Base-by-base conservation (phyloP, 2,797 vertebrate genomes). In the Phoebastria nigripes region DNA sequence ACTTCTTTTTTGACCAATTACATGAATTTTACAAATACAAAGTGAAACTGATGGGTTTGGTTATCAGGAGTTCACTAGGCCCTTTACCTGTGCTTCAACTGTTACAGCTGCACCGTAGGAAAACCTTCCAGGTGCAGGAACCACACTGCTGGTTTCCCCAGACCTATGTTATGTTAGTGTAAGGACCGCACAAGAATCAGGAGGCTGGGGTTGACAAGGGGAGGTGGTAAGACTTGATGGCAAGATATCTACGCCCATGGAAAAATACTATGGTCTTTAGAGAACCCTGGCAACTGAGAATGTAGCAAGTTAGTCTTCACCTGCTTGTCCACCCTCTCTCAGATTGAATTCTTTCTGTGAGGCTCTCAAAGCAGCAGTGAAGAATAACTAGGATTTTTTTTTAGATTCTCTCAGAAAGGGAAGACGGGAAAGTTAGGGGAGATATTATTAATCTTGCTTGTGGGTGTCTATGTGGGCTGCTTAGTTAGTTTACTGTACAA, bases 381-480 rank as follows among this genome's bases (percentile, higher is more conserved):
- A 92, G 26, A 82, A 54, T 70, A 83, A 33, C 44, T 74, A 47
- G 47, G 7, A 15, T 12, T 19, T 62, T 73, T 86, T 77, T 87
- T 76, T 58, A 79, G 47, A 47, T 71, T 61, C 2, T 62, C 13
- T 85, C 52, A 70, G 37, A 84, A 80, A 72, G 31, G 33, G 19
- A 94, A 92, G 16, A 79, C 10, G 41, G 20, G n/a, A 73, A 65
- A 20, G 31, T 78, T 62, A 69, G 24, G 14, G 55, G 22, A 78
- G 71, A 77, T 92, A 89, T 66, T 91, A 88, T 78, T 90, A 89
- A 82, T 82, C 66, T 90, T 70, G 8, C n/a, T 73, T 79, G 81
- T 82, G 78, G 67, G 87, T 93, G 74, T 94, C 59, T 91, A 12
- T 61, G 78, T 92, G 44, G 87, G 71, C 41, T 85, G 46, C 61